Conservation (phyloP, 2,888 invertebrate species). For the Chesias legatella region DNA sequence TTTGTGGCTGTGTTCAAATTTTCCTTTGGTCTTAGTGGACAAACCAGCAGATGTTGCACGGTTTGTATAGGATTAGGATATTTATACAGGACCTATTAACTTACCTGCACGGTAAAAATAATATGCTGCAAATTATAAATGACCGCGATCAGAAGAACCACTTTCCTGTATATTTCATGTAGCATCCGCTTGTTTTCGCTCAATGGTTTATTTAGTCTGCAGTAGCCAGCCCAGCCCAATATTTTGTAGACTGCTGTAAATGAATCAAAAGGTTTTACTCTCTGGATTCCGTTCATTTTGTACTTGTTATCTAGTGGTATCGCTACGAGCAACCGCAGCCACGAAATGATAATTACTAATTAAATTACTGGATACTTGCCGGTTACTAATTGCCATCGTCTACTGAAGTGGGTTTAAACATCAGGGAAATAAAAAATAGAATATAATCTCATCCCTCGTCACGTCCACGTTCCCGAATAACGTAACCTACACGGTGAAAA, state of each 20-base stretch:
- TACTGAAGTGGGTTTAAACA: neutral
- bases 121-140: slow-evolving; percentile 34
- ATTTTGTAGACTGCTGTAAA: slow-evolving; percentile 35
- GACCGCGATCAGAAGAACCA: slow-evolving; percentile 24
- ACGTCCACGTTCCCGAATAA: too few relatives aligned
- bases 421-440: too few relatives aligned
- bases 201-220: slow-evolving; percentile 32
- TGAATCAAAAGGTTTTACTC: slow-evolving; percentile 39
- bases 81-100: too few relatives aligned
- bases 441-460: too few relatives aligned
- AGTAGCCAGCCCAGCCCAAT: slow-evolving; percentile 36
- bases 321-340: slow-evolving; percentile 7
- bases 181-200: slow-evolving; percentile 23
- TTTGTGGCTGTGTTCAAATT: too few relatives aligned
- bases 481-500: too few relatives aligned
- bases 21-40: too few relatives aligned
- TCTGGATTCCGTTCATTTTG: slow-evolving; percentile 25
- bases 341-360: neutral
- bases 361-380: neutral
- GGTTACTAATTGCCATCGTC: neutral
- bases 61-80: too few relatives aligned
- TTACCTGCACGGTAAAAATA: slow-evolving; percentile 36
- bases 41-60: too few relatives aligned
- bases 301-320: slow-evolving; percentile 15
- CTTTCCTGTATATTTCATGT: slow-evolving; percentile 32